Conservation (phyloP, 2,113 vertebrate genomes). For the Anser cygnoides region DNA sequence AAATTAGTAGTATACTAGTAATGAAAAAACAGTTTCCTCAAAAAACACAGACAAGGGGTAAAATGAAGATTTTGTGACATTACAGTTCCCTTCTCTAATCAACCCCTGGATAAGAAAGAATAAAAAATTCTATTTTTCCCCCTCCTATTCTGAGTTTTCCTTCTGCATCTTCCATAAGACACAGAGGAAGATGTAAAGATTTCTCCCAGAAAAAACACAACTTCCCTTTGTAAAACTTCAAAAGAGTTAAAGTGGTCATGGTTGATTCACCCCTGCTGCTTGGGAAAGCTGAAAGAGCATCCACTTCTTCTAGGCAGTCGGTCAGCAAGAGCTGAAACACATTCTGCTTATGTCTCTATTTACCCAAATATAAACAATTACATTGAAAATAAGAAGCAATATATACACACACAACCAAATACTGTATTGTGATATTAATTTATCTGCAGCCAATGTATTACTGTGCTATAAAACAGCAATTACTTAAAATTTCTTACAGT, state of each 20-base stretch:
- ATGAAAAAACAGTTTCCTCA: neutral
- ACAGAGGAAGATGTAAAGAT: neutral
- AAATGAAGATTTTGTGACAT: neutral
- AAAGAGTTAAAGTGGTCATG: neutral
- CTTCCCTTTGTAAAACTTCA: neutral
- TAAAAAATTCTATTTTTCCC: neutral
- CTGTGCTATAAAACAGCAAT: neutral
- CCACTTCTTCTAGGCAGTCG: neutral
- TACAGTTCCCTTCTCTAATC: neutral
- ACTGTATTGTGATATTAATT: neutral
- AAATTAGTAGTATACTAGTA: neutral
- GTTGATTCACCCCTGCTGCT: neutral
- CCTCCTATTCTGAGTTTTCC: neutral
- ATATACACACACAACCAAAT: neutral
- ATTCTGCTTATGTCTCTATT: neutral
- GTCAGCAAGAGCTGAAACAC: neutral
- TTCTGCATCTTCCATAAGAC: neutral
- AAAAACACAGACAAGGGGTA: neutral
- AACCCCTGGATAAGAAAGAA: neutral
- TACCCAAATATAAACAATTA: neutral
- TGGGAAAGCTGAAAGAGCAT: neutral
- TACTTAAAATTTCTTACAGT: neutral
- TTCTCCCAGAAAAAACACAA: neutral
- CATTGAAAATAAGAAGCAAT: neutral
- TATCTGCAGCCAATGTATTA: neutral